Conservation (phyloP, 2,113 vertebrate genomes). For the Falco punctatus region DNA sequence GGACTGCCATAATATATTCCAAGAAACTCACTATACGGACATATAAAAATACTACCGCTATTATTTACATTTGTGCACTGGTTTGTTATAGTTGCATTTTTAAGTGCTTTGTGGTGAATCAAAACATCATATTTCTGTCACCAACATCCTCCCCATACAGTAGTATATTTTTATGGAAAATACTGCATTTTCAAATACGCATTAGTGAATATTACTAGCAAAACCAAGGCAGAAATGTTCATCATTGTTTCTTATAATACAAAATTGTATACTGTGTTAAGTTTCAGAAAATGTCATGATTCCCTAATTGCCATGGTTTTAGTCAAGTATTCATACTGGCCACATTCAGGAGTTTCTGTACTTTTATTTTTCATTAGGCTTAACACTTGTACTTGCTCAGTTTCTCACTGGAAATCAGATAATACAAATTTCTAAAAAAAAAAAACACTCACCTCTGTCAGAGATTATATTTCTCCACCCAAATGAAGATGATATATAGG, state of each 20-base stretch:
- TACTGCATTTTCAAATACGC: background rate
- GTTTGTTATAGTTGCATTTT: background rate
- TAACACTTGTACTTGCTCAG: background rate
- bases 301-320: background rate
- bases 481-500: background rate
- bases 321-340: background rate
- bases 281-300: background rate
- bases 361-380: background rate
- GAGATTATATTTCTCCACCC: background rate
- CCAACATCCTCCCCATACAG: background rate
- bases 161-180: background rate
- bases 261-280: background rate
- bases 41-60: background rate
- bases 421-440: background rate
- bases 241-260: background rate
- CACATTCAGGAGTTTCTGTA: background rate
- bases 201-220: background rate
- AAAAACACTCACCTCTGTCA: background rate
- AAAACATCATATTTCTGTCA: background rate
- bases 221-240: background rate
- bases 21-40: constrained; percentile 12
- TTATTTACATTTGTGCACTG: background rate
- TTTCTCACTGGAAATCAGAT: background rate
- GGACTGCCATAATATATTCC: background rate
- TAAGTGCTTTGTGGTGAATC: background rate